Evolutionary conservation across 2,113 vertebrate genomes (phyloP).

Genomic region (Centrocercus urophasianus): DNA sequence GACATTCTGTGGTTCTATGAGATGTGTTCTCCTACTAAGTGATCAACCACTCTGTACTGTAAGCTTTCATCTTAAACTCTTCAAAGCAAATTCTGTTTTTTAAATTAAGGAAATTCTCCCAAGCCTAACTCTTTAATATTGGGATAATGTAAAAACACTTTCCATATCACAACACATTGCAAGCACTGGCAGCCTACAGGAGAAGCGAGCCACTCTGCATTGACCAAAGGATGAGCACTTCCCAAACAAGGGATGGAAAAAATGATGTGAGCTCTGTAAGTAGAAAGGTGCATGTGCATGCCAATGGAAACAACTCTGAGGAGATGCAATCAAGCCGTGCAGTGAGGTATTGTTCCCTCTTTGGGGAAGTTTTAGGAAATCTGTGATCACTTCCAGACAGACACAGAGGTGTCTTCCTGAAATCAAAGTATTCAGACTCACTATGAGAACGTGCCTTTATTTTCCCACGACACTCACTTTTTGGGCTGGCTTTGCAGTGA

Average conservation of each 20-base stretch:
- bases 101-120: neutral
- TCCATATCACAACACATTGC: neutral
- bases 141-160: neutral
- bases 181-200: neutral
- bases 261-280: neutral
- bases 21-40: neutral
- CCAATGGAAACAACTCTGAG: neutral
- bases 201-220: neutral
- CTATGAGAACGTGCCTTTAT: neutral
- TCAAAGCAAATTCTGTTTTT: neutral
- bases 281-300: neutral
- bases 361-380: neutral
- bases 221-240: neutral
- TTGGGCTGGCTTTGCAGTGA: neutral
- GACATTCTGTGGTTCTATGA: neutral
- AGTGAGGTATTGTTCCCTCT: neutral
- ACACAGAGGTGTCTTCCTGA: neutral
- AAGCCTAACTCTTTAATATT: neutral
- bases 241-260: conserved; percentile 45
- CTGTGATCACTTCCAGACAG: neutral
- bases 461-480: neutral
- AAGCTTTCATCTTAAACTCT: neutral
- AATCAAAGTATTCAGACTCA: neutral
- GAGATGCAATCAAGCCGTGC: neutral
- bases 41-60: neutral